Base-by-base conservation (phyloP, 2,888 invertebrate species). In the Plusia festucae region DNA sequence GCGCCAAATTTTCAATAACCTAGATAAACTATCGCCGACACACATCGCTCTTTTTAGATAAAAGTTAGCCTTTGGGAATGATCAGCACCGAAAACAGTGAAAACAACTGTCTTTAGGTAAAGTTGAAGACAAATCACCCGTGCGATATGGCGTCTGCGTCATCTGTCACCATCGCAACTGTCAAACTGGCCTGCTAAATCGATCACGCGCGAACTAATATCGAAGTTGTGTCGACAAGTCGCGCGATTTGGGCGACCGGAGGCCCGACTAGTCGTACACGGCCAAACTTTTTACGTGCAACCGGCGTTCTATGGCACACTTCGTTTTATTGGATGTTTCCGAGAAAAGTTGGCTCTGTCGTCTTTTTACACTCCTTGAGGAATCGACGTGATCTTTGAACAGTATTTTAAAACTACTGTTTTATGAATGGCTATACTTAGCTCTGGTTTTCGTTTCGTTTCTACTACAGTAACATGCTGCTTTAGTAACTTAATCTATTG, bases 121-220 rank as follows among this genome's bases (percentile, higher is more conserved):
- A 92, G 88, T 91, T 87, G 85, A 87, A 92, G 93, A 93, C 93
- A 93, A 93, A 94, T 93, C 91, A 90, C 91, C 90, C 84, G 79
- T 79, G 85, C 90, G 91, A 90, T 93, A 91, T 92, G 91, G 90
- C 89, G 87, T 85, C 86, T 85, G 89, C 90, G 88, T 93, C 94
- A 94, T 94, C 94, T 92, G 93, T 94, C 92, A 93, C 91, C 86
- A 92, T 93, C 92, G 88, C 77, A 93, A 93, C 93, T 93, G 93
- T 93, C 94, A 92, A 91, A 93, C 89, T 90, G 88, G 89, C 85
- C 88, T 87, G 92, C 88, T 87, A 88, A 90, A 94, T 94, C 94
- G 93, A 94, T 94, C 94, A 94, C 91, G 90, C 87, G 89, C 89
- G 85, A 94, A 94, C 93, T 94, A 94, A 94, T 94, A 93, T 93